Conservation (phyloP, 1,140 invertebrate species). For the Macrobrachium nipponense region DNA sequence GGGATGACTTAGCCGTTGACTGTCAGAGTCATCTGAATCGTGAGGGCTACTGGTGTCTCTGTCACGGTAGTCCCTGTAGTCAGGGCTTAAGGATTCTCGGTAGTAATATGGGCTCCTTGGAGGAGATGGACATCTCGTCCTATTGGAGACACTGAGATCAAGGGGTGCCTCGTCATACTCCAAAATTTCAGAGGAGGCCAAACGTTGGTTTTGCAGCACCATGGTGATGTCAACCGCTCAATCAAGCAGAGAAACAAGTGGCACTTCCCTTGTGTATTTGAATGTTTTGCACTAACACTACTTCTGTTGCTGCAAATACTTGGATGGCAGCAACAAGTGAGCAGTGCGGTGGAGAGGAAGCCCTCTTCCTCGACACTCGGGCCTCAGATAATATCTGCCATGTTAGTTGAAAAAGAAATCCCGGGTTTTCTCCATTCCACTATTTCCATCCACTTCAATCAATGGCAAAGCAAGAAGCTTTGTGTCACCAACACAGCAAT, state of each 20-base stretch:
- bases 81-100: slow-evolving; percentile 47
- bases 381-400: slow-evolving; percentile 7
- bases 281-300: not conserved
- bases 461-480: too few relatives aligned
- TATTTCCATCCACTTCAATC: too few relatives aligned
- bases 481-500: too few relatives aligned
- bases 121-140: slow-evolving; percentile 74
- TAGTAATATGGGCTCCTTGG: slow-evolving; percentile 60
- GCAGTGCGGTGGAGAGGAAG: not conserved
- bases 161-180: slow-evolving; percentile 70
- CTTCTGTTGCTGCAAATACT: not conserved
- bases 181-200: slow-evolving; percentile 65
- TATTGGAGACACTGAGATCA: slow-evolving; percentile 70
- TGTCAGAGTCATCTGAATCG: slow-evolving; percentile 81
- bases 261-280: not conserved
- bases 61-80: slow-evolving; percentile 43
- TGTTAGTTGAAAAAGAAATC: not conserved
- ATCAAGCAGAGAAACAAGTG: slow-evolving; percentile 28
- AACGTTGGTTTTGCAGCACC: slow-evolving; percentile 56
- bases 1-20: slow-evolving; percentile 67
- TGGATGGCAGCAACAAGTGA: slow-evolving; percentile 13
- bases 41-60: slow-evolving; percentile 65
- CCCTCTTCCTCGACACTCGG: not conserved
- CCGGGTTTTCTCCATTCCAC: too few relatives aligned
- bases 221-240: slow-evolving; percentile 26